Evolutionary conservation across 2,888 invertebrate genomes (phyloP), one percentile per base, ranked within the genome.

Genomic region (Germaria angustata): DNA sequence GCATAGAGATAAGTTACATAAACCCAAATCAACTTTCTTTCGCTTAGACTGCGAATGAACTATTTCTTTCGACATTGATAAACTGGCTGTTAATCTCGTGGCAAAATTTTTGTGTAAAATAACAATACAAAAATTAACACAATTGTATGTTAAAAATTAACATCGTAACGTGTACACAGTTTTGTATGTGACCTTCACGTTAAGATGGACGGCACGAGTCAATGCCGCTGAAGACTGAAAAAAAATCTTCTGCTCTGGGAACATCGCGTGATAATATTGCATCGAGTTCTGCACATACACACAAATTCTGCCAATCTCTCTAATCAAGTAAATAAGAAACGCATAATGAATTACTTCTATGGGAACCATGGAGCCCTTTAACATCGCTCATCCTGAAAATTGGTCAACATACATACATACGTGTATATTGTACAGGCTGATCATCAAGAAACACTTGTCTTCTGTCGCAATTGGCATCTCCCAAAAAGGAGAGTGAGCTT

Each of bases 391-490:
- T 28, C 84, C 77, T 44, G 69, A 65, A 4, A 77, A 73, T 46
- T 80, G 84, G 77, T 41, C 66, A 13, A 66, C 69, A n/a, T n/a
- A n/a, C n/a, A n/a, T n/a, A n/a, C n/a, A n/a, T n/a, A n/a, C n/a
- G n/a, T n/a, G n/a, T n/a, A 11, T 81, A 84, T 22, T 66, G 72
- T 84, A 34, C 75, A 68, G 41, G 55, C 44, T 39, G 65, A 34
- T 15, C 79, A 65, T 68, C 66, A 76, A 77, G 76, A 76, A n/a
- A 72, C 81, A 72, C 13, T 39, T 13, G 53, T 63, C 72, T 85
- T n/a, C 59, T 85, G 81, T 71, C 80, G 59, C 78, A 80, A 82
- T 82, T 85, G 76, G 78, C 72, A 51, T 84, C 72, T 20, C 81
- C 81, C 1, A 80, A 59, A 39, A 41, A 65, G 80, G 84, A 76